These are phyloP conservation scores for Sebastes cheni DNA, from an alignment of 2,797 vertebrate species.

Conservation along the genomic window DNA sequence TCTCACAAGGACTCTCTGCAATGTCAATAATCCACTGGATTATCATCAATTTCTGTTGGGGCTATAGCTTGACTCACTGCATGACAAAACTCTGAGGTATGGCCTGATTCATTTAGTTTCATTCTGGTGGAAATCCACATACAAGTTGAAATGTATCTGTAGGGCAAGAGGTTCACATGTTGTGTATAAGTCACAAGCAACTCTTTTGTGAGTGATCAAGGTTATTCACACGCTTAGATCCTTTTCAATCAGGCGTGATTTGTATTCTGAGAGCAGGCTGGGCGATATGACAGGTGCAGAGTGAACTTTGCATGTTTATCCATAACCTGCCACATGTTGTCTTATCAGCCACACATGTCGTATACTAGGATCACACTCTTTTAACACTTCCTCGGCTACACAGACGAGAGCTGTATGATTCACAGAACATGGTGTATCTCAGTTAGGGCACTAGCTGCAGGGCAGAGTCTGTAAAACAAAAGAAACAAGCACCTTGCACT, in stretches of 20 bases:
- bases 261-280: background rate
- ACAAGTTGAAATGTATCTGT: background rate
- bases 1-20: constrained; percentile 64
- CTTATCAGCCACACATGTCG: constrained; percentile 53
- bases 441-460: background rate
- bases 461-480: constrained; percentile 8
- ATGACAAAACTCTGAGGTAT: constrained; percentile 28
- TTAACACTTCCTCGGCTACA: constrained; percentile 33
- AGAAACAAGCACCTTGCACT: background rate
- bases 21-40: constrained; percentile 73
- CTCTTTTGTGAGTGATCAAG: background rate
- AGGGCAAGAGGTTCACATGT: background rate
- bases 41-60: constrained; percentile 56
- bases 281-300: constrained; percentile 28
- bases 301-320: constrained; percentile 76
- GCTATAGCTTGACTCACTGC: constrained; percentile 29
- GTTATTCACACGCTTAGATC: background rate
- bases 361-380: background rate
- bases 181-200: background rate
- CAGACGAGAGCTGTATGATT: background rate
- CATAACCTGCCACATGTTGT: constrained; percentile 34
- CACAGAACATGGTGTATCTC: background rate
- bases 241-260: background rate
- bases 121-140: background rate
- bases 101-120: background rate